Percentiles rank a stretch among this genome's conserved stretches.
Conservation (phyloP, 2,888 invertebrate species). For the Creontiades dilutus region DNA sequence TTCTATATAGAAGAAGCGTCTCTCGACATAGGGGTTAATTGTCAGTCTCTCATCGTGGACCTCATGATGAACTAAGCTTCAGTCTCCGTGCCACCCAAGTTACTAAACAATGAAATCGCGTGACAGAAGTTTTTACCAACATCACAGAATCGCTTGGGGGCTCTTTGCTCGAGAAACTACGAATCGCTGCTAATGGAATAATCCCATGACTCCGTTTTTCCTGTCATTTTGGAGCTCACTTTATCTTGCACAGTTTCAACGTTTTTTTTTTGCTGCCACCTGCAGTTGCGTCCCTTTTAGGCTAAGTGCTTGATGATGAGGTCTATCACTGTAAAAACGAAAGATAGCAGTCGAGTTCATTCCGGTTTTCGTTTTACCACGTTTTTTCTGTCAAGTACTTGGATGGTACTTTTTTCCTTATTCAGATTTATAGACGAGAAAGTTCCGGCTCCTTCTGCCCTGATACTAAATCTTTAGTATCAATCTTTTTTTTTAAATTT, state of each 20-base stretch:
- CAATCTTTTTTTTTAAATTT: too few species aligned
- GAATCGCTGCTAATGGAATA: constrained; percentile 30
- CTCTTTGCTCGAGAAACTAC: neutral
- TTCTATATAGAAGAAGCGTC: too few species aligned
- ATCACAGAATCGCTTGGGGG: neutral
- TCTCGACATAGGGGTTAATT: too few species aligned
- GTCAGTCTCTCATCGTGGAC: neutral
- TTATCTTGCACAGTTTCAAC: constrained; percentile 19
- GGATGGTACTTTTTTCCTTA: neutral
- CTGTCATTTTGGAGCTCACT: constrained; percentile 21
- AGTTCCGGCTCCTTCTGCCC: neutral
- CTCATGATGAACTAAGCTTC: neutral
- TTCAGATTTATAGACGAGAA: neutral
- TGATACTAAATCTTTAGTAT: too few species aligned
- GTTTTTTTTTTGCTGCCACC: neutral
- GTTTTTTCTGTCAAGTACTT: neutral
- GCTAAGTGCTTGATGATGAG: constrained; percentile 32
- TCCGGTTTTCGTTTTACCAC: constrained; percentile 17
- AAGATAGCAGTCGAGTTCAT: neutral
- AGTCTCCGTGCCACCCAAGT: constrained; percentile 30
- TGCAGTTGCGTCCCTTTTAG: neutral
- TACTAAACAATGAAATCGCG: constrained; percentile 35
- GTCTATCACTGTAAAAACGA: neutral
- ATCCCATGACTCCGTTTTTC: constrained; percentile 45
- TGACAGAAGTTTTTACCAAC: neutral